Evolutionary conservation across 2,888 invertebrate genomes (phyloP).

Genomic region (Trilocha varians): DNA sequence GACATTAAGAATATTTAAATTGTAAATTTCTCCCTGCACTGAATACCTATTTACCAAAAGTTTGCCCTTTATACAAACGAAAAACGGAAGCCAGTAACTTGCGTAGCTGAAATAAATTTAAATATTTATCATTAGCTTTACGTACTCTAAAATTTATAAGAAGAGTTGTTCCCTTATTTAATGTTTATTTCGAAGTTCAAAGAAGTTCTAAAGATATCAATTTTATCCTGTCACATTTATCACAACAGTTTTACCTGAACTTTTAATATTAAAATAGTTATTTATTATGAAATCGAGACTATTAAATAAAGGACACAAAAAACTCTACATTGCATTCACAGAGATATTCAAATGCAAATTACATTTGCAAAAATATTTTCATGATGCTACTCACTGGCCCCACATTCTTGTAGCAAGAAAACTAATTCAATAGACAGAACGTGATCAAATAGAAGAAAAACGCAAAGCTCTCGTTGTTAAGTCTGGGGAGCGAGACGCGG

Average conservation of each 20-base stretch:
- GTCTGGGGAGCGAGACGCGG: conserved; percentile 42
- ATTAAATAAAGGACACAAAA: too few species aligned
- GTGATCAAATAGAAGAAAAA: conserved; percentile 43
- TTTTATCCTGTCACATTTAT: too few species aligned
- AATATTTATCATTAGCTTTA: conserved; percentile 17
- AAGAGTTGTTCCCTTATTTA: too few species aligned
- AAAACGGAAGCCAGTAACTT: conserved; percentile 15
- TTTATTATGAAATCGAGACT: too few species aligned
- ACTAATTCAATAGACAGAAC: conserved; percentile 5
- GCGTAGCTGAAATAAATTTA: conserved; percentile 19
- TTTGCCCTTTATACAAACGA: conserved; percentile 37
- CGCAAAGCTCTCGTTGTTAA: conserved; percentile 51
- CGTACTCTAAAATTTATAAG: too few species aligned
- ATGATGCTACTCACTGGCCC: neutral
- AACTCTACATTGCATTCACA: too few species aligned
- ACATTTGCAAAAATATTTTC: too few species aligned
- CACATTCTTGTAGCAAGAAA: neutral
- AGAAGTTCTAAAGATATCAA: too few species aligned
- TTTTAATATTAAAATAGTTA: too few species aligned
- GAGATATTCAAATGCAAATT: too few species aligned
- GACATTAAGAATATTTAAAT: conserved; percentile 73
- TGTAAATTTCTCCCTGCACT: conserved; percentile 70
- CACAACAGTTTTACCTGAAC: too few species aligned
- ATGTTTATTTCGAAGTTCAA: too few species aligned
- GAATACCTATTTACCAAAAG: conserved; percentile 66